Evolutionary conservation across 2,888 invertebrate species (phyloP).

Genomic region (Trypoxylon attenuatum): DNA sequence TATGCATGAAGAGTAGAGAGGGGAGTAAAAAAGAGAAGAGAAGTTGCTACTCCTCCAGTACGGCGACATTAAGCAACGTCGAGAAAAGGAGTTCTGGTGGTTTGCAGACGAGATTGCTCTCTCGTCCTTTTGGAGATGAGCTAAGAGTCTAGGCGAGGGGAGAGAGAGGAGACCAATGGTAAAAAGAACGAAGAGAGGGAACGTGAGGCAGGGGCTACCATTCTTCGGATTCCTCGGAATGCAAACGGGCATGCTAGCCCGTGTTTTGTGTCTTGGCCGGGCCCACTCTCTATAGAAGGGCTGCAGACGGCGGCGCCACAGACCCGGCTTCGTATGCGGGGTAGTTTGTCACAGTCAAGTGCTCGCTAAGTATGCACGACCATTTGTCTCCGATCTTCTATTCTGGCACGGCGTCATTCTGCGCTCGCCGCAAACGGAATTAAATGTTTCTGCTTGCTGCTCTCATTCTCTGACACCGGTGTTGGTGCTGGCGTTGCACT

Average conservation of each 20-base stretch:
- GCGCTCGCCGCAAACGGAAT: constrained; percentile 55
- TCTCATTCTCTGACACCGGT: neutral
- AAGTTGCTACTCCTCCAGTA: too few relatives aligned
- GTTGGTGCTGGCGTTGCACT: too few relatives aligned
- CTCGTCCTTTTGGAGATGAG: neutral
- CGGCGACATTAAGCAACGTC: too few relatives aligned
- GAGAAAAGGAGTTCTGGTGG: neutral
- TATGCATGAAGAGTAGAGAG: constrained; percentile 6
- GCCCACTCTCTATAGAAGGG: neutral
- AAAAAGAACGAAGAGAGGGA: constrained; percentile 20
- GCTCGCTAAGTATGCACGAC: constrained; percentile 70
- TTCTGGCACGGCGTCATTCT: constrained; percentile 60
- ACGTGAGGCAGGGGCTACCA: constrained; percentile 25
- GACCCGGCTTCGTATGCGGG: constrained; percentile 33
- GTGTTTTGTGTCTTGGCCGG: constrained; percentile 2
- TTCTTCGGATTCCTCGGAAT: constrained; percentile 43
- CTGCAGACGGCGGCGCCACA: too few relatives aligned
- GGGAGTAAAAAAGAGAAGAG: neutral
- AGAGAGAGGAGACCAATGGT: neutral
- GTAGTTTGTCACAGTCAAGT: constrained; percentile 72
- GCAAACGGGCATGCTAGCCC: constrained; percentile 16
- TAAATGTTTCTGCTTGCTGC: constrained; percentile 44
- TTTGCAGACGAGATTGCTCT: neutral
- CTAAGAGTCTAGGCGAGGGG: too few relatives aligned
- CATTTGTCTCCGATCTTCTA: constrained; percentile 69